phyloP scores from a whole-genome alignment of 2,113 vertebrate genomes.

The Scytalopus superciliaris region DNA sequence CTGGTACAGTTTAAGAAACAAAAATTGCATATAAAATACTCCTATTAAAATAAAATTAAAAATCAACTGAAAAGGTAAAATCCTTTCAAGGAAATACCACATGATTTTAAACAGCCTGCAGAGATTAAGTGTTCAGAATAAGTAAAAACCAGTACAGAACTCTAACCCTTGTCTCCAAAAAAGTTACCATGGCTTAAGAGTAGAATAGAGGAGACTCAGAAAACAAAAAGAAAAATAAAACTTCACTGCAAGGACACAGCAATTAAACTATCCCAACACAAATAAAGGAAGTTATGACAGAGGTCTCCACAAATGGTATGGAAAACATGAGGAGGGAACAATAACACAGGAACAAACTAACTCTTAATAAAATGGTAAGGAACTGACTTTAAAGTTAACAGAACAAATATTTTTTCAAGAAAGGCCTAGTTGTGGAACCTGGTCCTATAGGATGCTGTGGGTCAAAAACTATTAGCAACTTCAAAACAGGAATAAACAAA shows the following conservation, averaged over 20 bases:
- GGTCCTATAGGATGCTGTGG: not conserved
- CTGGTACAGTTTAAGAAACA: not conserved
- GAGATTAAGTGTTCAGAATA: not conserved
- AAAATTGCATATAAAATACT: not conserved
- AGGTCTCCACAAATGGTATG: not conserved
- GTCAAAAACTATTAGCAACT: not conserved
- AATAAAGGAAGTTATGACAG: slow-evolving; percentile 34
- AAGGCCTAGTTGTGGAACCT: not conserved
- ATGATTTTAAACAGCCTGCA: not conserved
- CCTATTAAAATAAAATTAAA: not conserved
- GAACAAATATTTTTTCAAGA: not conserved
- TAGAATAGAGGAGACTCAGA: not conserved
- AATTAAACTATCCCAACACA: not conserved
- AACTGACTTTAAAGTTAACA: not conserved
- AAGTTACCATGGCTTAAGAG: not conserved
- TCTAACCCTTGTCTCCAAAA: not conserved
- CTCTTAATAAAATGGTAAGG: not conserved
- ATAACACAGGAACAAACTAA: slow-evolving; percentile 19
- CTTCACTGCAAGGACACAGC: not conserved
- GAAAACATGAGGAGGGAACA: slow-evolving; percentile 4
- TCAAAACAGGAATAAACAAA: slow-evolving; percentile 8
- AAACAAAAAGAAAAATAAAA: not conserved
- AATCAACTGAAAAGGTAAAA: not conserved
- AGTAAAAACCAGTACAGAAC: not conserved
- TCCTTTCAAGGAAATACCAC: not conserved